Percentiles rank a stretch among this genome's conserved stretches.
These are phyloP conservation scores for Bombyx mandarina DNA, from an alignment of 1,140 invertebrate species.

Conservation along the genomic window DNA sequence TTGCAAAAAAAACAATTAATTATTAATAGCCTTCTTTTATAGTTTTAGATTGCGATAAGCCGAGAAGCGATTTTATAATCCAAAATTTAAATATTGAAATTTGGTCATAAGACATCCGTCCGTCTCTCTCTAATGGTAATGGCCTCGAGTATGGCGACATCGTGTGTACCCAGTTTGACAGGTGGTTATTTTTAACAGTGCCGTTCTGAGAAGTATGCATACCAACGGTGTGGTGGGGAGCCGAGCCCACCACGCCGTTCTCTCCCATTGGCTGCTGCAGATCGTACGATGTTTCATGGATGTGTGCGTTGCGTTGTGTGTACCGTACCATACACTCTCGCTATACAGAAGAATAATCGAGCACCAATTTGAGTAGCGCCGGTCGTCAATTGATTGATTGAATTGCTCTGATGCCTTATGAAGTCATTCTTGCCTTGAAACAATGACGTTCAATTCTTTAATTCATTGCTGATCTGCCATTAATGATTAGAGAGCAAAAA, in stretches of 20 bases:
- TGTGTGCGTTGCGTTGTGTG: constrained; percentile 34
- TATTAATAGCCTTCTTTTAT: too few relatives aligned
- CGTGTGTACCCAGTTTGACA: constrained; percentile 38
- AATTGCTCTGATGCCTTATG: constrained; percentile 48
- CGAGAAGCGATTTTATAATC: too few relatives aligned
- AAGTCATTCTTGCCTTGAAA: constrained; percentile 39
- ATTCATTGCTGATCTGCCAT: constrained; percentile 23
- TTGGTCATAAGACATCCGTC: too few relatives aligned
- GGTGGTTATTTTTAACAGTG: constrained; percentile 62
- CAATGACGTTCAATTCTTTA: constrained; percentile 27
- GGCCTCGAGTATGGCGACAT: constrained; percentile 36
- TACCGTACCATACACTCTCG: constrained; percentile 31
- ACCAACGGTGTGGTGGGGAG: constrained; percentile 53
- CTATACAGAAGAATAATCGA: constrained; percentile 39
- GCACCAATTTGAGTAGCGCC: constrained; percentile 46
- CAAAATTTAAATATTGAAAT: too few relatives aligned
- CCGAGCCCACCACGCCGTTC: constrained; percentile 53
- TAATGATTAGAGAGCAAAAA: not conserved
- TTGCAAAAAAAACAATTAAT: too few relatives aligned
- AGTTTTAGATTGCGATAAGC: too few relatives aligned
- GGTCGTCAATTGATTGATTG: constrained; percentile 35
- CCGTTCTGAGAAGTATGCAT: constrained; percentile 53
- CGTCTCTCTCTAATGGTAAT: constrained; percentile 20
- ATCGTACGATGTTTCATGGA: constrained; percentile 58
- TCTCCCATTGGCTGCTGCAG: constrained; percentile 39